A percentile compares a stretch with the other conserved stretches of the same genome.
Evolutionary conservation across 2,888 invertebrate genomes (phyloP).

Genomic region (Scaptomyza polygonia): DNA sequence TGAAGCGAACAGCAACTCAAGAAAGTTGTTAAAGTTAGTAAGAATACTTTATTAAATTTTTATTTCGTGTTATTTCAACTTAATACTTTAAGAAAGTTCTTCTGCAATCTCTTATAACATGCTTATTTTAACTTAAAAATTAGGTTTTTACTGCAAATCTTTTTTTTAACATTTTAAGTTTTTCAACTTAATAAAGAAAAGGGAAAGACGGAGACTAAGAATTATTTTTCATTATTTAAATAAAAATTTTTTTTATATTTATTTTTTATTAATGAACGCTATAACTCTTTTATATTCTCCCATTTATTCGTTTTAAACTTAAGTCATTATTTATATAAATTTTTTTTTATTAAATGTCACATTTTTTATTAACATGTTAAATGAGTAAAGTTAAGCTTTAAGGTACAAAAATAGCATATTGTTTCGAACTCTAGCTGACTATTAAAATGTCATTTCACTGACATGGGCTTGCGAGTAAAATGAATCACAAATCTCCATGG

Average conservation of each 20-base stretch:
- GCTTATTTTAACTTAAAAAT: no score
- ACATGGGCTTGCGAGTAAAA: background rate
- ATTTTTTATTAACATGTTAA: background rate
- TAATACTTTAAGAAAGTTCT: no score
- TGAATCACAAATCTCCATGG: background rate
- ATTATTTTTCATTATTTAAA: no score
- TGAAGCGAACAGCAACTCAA: background rate
- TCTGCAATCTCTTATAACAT: no score
- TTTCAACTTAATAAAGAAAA: no score
- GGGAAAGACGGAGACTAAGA: no score
- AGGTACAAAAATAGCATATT: background rate
- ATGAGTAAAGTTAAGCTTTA: background rate
- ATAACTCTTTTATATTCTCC: no score
- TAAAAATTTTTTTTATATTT: no score
- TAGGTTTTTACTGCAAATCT: no score
- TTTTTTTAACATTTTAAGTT: no score
- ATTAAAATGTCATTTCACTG: background rate
- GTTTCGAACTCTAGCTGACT: background rate
- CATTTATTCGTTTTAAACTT: background rate
- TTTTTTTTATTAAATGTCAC: background rate
- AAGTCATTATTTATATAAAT: background rate
- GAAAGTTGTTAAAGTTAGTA: background rate
- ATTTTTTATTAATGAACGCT: no score
- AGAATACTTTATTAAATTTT: background rate
- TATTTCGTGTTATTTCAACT: background rate